Evolutionary conservation across 2,797 vertebrate species (phyloP), one percentile per base, ranked within the genome.

Genomic region (Coregonus ussuriensis): DNA sequence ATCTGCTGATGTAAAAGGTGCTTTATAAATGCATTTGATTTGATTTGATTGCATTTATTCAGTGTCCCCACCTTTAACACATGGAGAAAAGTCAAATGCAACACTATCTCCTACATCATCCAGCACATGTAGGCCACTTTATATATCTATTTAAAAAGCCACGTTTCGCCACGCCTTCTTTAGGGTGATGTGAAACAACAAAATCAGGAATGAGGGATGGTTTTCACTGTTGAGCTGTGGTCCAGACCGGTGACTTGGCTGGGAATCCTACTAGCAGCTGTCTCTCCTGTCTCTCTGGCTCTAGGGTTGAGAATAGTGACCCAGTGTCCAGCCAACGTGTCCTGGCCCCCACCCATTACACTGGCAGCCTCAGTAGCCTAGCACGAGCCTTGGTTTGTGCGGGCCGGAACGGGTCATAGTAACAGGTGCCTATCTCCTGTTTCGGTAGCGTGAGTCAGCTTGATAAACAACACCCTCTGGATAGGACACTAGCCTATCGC

Each of bases 301-400:
- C 56, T 21, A 51, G 41, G 16, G 52, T 7, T 25, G 18, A 14
- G 56, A 53, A 35, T 68, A 41, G 75, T 72, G 73, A 77, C 75
- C 73, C 82, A 79, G 80, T 80, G 62, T n/a, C 56, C 56, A 6
- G n/a, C 56, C n/a, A 59, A 53, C n/a, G 56, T 59, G 56, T 21
- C 56, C 56, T 15, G 56, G 6, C 5, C 56, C 56, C 56, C 56
- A n/a, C 18, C 54, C 54, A 59, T n/a, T 59, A n/a, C 16, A 59
- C 54, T n/a, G 18, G 54, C 18, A 59, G 54, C 54, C 54, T n/a
- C 18, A 59, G 54, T 59, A n/a, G n/a, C 18, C 54, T 6, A 6
- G 18, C 54, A n/a, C 4, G 5, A 59, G 54, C 54, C 15, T 59
- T 59, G 54, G 54, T n/a, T 18, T 59, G 54, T 59, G 54, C 6